phyloP scores from a whole-genome alignment of 2,113 vertebrate genomes.

The Sorex fumeus region DNA sequence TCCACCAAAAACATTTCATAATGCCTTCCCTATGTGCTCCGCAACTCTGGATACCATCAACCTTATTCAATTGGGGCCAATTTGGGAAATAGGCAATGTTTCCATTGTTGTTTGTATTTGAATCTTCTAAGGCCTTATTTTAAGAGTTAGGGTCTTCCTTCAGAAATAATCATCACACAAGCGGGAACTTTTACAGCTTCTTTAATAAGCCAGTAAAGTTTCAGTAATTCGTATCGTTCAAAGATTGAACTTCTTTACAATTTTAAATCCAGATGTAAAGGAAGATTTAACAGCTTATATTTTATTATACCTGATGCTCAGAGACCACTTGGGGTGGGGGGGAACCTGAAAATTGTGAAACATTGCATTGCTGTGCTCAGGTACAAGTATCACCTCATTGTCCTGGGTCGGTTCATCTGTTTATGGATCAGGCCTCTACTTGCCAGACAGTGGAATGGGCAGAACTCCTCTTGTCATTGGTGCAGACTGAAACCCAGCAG shows the following conservation, averaged over 20 bases:
- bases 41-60: background rate
- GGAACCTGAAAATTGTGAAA: background rate
- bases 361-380: background rate
- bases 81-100: background rate
- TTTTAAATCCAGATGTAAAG: slow-evolving; percentile 54
- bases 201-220: background rate
- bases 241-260: background rate
- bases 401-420: no score
- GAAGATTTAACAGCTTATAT: slow-evolving; percentile 6
- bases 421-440: background rate
- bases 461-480: fast-evolving
- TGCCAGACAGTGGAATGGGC: background rate
- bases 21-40: background rate
- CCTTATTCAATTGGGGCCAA: background rate
- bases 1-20: background rate
- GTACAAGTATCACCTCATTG: no score
- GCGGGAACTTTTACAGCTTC: background rate
- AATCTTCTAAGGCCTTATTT: slow-evolving; percentile 6
- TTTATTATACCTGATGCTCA: background rate
- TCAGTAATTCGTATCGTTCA: background rate
- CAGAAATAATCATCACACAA: slow-evolving; percentile 21
- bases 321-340: background rate
- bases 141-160: background rate
- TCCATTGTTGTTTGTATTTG: background rate
- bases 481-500: fast-evolving